phyloP scores from a whole-genome alignment of 1,140 invertebrate species.

The Zeugodacus cucurbitae region DNA sequence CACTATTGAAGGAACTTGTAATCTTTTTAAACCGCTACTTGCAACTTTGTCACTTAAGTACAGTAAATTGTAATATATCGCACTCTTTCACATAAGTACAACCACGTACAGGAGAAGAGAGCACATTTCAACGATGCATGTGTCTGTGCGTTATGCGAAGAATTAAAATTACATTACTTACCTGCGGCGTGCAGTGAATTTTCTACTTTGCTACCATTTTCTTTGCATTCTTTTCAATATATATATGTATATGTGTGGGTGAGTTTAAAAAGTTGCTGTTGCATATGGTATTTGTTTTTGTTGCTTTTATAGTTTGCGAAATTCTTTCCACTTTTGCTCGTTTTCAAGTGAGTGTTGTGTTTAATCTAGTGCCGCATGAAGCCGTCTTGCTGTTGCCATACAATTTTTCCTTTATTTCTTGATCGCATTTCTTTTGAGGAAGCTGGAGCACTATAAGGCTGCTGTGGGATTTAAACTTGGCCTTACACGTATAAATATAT shows the following conservation, averaged over 20 bases:
- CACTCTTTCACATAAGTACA: not conserved
- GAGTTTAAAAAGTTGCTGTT: not conserved
- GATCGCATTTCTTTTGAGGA: not conserved
- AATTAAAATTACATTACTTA: not conserved
- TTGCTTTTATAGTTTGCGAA: not conserved
- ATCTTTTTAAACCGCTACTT: no score
- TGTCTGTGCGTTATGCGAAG: not conserved
- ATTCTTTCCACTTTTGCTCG: not conserved
- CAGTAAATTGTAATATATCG: not conserved
- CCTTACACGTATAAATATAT: no score
- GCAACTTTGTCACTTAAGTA: not conserved
- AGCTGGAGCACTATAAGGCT: not conserved
- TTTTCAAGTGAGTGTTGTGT: not conserved
- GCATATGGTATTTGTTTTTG: not conserved
- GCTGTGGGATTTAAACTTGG: not conserved
- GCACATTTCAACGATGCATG: not conserved
- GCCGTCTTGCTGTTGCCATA: not conserved
- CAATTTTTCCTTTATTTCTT: not conserved
- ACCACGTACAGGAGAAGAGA: not conserved
- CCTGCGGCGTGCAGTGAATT: not conserved
- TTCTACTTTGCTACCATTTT: not conserved
- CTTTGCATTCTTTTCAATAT: not conserved
- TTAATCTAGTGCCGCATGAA: not conserved
- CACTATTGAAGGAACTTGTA: no score
- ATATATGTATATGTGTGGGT: not conserved